These are phyloP conservation scores for Sciurus vulgaris DNA, from an alignment of 2,797 vertebrate genomes.

Conservation along the genomic window DNA sequence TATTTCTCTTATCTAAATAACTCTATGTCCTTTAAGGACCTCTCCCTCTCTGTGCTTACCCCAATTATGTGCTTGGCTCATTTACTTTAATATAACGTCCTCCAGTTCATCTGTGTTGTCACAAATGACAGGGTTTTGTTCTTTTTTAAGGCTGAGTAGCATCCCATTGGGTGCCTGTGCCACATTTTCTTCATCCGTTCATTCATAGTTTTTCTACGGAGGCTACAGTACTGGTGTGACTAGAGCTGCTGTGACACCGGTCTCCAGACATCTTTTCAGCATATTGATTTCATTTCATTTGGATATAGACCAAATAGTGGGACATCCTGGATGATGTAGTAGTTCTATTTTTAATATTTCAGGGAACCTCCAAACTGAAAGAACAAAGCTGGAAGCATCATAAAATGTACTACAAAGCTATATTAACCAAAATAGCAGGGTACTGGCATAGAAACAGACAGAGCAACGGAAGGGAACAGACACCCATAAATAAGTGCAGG, in stretches of 20 bases:
- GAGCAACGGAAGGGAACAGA: no score
- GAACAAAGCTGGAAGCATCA: background rate
- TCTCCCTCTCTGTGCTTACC: rapidly evolving
- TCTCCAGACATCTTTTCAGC: background rate
- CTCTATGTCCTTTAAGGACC: background rate
- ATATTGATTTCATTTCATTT: background rate
- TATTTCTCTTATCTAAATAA: background rate
- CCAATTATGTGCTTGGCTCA: background rate
- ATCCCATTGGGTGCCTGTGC: no score
- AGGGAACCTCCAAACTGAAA: background rate
- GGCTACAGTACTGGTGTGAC: background rate
- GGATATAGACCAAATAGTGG: no score
- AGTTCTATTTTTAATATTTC: background rate
- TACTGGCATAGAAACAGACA: no score
- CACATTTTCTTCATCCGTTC: no score
- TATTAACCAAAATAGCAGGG: no score
- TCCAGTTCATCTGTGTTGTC: background rate
- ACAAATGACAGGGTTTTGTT: background rate
- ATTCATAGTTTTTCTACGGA: no score
- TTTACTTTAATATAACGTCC: background rate
- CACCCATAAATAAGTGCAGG: no score
- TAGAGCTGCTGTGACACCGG: no score
- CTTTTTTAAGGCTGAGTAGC: no score
- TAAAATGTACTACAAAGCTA: no score
- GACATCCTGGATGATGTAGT: background rate